Base-by-base conservation (phyloP, 2,113 vertebrate species). In the Lampris incognitus region DNA sequence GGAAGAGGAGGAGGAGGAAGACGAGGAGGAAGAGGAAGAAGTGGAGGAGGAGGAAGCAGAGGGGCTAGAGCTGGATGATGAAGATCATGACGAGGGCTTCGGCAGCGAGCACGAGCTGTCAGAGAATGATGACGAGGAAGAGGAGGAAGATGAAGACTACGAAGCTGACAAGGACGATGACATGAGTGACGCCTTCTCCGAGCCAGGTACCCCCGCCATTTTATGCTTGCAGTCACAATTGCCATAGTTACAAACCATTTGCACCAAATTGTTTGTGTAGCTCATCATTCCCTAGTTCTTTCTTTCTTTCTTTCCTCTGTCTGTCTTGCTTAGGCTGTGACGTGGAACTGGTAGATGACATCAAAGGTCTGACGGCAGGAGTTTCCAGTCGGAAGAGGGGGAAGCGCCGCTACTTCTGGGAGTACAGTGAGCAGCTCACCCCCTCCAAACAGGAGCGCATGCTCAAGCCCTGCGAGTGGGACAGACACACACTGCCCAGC, bases 401-500 rank as follows among this genome's bases (percentile, higher is more conserved):
- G 72, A 99, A 98, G 85, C 91, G 97, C 24, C 94, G 97, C 85
- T 99, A 99, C 89, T 99, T 99, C 90, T 99, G 98, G 98, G 98
- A 99, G 76, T 99, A 99, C 87, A 99, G 98, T 0, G 98, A 99
- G 82, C 98, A 99, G 40, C 93, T 99, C 71, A 96, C 94, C 0
- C 96, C 97, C 2, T 94, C 94, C 1, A 98, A 99, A 67, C 97
- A 98, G 79, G 98, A 99, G 77, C 96, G 96, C 55, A 96, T 98
- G 95, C 94, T 99, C 6, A 96, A 96, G 87, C 97, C 98, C 0
- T 99, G 97, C 0, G 97, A 99, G 86, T 99, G 98, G 98, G 95
- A 93, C 89, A 88, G 96, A 77, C 97, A 99, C 59, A 99, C 98
- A 0, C 93, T 99, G 86, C 98, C 98, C 72, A 99, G 97, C 91